These are phyloP conservation scores for Syndactyla subalaris DNA, from an alignment of 2,797 vertebrate species.

Conservation along the genomic window DNA sequence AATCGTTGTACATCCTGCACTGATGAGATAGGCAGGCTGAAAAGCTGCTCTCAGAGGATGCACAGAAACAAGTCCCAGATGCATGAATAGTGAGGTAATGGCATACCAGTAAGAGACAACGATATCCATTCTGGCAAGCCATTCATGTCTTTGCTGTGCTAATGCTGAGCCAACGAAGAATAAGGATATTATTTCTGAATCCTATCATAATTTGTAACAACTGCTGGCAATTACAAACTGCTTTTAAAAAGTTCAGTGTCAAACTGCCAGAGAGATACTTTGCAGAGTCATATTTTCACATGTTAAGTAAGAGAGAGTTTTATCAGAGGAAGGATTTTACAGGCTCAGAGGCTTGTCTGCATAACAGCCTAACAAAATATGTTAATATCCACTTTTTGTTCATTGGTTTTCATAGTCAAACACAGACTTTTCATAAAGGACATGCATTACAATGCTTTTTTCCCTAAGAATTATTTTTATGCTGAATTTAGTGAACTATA, in stretches of 20 bases:
- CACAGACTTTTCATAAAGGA: not conserved
- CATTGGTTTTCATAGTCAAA: not conserved
- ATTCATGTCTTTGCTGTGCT: conserved; percentile 17
- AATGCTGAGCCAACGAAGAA: not conserved
- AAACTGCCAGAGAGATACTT: not conserved
- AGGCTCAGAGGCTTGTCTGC: not conserved
- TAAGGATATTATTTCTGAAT: not conserved
- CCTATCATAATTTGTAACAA: not conserved
- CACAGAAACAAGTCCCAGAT: conserved; percentile 20
- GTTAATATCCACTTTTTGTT: not conserved
- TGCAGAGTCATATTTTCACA: not conserved
- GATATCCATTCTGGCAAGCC: not conserved
- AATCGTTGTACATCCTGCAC: not conserved
- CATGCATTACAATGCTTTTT: not conserved
- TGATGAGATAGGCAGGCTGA: not conserved
- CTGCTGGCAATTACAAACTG: not conserved
- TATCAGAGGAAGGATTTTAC: not conserved
- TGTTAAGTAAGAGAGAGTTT: not conserved
- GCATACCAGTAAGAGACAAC: conserved; percentile 18
- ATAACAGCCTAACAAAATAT: not conserved
- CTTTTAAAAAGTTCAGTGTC: not conserved
- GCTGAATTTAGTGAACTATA: not conserved
- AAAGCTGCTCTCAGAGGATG: not conserved
- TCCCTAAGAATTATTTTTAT: not conserved
- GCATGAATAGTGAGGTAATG: not conserved